Evolutionary conservation across 2,888 invertebrate species (phyloP).

Genomic region (Pecten maximus): DNA sequence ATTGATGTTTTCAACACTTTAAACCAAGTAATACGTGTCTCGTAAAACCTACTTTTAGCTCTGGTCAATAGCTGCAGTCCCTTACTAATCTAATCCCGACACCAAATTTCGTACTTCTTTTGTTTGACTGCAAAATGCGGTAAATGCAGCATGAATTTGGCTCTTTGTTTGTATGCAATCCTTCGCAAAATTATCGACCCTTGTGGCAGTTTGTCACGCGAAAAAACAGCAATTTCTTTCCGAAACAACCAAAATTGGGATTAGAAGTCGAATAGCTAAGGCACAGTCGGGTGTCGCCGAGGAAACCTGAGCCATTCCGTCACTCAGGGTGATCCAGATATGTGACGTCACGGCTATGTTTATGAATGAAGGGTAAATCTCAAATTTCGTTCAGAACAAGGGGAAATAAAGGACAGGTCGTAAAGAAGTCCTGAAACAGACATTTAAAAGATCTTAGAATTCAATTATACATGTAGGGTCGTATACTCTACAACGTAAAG

Average conservation of each 20-base stretch:
- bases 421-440: neutral
- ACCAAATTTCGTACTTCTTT: slow-evolving; percentile 26
- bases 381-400: neutral
- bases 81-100: neutral
- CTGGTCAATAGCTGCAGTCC: slow-evolving; percentile 28
- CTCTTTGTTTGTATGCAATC: slow-evolving; percentile 10
- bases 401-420: neutral
- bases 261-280: neutral
- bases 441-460: slow-evolving; percentile 31
- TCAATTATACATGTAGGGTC: neutral
- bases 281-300: neutral
- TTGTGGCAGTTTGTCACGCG: slow-evolving; percentile 30
- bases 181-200: slow-evolving; percentile 28
- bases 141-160: slow-evolving; percentile 26
- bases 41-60: neutral
- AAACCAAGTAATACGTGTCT: slow-evolving; percentile 16
- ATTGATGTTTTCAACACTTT: slow-evolving; percentile 33
- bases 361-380: neutral
- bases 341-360: neutral
- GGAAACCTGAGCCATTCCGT: neutral
- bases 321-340: neutral
- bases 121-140: neutral
- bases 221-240: slow-evolving; percentile 34
- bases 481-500: neutral
- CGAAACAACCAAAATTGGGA: neutral